Evolutionary conservation across 2,797 vertebrate species (phyloP), one percentile per base, ranked within the genome.

Genomic region (Propithecus deckenii): DNA sequence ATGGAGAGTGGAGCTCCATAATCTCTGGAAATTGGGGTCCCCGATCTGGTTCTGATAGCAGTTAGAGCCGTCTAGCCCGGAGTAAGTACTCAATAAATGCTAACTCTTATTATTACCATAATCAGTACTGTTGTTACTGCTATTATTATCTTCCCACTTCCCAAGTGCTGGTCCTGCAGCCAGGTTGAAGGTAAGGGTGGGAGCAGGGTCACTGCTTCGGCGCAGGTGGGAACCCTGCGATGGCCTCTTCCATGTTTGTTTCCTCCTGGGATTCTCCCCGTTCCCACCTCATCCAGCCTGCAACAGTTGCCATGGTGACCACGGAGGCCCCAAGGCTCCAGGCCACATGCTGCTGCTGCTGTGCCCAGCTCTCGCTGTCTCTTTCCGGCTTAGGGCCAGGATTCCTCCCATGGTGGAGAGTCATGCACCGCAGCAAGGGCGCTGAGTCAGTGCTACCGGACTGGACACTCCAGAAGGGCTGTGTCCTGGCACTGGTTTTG

Each of bases 231-330:
- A n/a, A 8, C 86, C 50, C 84, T 61, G n/a, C 28, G 43, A 35
- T 41, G 35, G 11, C 11, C 59, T 57, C 41, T 52, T 41, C 46
- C 30, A 43, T 1, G 1, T 59, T 67, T 18, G 20, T 35, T 78
- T 75, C n/a, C 48, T 59, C 38, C 48, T 28, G 71, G n/a, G 5
- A 15, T 11, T 57, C 23, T 72, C 85, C 43, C 0, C 5, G 3
- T 43, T 79, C 83, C 22, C 69, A 12, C 67, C 48, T 18, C 15
- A 8, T 23, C n/a, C 71, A 76, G 75, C 59, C 80, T 46, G 50
- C 8, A 13, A 2, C 35, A 25, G 96, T 95, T 94, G 87, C 92
- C 80, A 93, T 94, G 94, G 96, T n/a, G 88, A 96, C 0, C 0
- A 11, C 50, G 67, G 48, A 61, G 59, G 61, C 43, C 2, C 11